phyloP scores from a whole-genome alignment of 2,888 invertebrate genomes.

The Dorcus hopei region DNA sequence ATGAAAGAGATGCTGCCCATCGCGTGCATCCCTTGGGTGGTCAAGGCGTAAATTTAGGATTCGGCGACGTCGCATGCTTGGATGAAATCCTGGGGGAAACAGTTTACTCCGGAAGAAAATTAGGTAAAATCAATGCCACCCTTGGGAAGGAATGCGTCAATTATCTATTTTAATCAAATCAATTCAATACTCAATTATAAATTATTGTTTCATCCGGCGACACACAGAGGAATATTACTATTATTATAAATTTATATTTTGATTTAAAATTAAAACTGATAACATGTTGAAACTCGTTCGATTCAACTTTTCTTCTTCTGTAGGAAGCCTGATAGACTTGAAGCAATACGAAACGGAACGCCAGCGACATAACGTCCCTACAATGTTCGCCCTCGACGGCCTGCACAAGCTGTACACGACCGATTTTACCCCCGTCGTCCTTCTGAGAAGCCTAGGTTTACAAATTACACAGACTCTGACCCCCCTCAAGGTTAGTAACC shows the following conservation, averaged over 20 bases:
- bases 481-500: slow-evolving; percentile 64
- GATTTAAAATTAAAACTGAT: no score
- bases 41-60: slow-evolving; percentile 96
- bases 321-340: slow-evolving; percentile 69
- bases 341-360: slow-evolving; percentile 79
- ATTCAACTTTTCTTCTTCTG: not conserved
- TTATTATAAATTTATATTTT: no score
- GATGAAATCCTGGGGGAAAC: slow-evolving; percentile 67
- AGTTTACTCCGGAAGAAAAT: slow-evolving; percentile 67
- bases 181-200: no score
- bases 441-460: slow-evolving; percentile 78
- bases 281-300: no score
- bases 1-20: slow-evolving; percentile 77
- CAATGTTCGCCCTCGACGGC: slow-evolving; percentile 83
- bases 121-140: slow-evolving; percentile 53
- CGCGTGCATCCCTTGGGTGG: slow-evolving; percentile 95
- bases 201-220: no score
- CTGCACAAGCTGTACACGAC: slow-evolving; percentile 80
- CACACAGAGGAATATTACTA: no score
- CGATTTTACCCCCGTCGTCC: slow-evolving; percentile 68
- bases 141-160: not conserved
- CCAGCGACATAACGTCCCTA: slow-evolving; percentile 84
- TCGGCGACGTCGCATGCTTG: slow-evolving; percentile 85
- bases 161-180: no score
- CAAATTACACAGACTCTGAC: slow-evolving; percentile 74